Base-by-base conservation (phyloP, 2,888 invertebrate species). In the Andrena hattorfiana region DNA sequence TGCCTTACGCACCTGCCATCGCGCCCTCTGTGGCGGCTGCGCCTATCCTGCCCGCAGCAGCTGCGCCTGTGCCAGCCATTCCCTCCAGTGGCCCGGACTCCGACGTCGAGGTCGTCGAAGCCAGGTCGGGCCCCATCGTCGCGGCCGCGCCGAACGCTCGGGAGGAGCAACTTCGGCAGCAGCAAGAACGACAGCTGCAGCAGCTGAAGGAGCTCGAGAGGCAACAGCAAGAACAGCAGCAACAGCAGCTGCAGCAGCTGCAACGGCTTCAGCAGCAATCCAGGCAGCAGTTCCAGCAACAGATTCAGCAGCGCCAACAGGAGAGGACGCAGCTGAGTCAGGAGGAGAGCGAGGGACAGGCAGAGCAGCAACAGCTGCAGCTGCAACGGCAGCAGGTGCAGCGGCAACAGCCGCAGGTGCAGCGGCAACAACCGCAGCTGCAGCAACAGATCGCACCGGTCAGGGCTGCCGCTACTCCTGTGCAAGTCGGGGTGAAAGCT, bases 261-360 rank as follows among this genome's bases (percentile, higher is more conserved):
- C 83, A 71, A 92, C 95, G 94, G 93, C 95, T 77, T 94, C 95
- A 23, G 94, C 95, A 70, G 94, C 95, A 70, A 94, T 93, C 88
- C 94, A 93, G 70, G 42, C 28, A 72, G 23, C 77, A 80, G 59
- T 30, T 60, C 13, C 84, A 86, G 89, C 94, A 20, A 94, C 94
- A n/a, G 94, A 94, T 26, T 89, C 73, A 76, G 16, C 67, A 60
- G 8, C 68, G 62, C 0, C 77, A 72, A 16, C 79, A 71, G 20
- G 74, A 75, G 62, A 66, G 62, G 60, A 3, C 26, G 1, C 77
- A 81, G 30, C 69, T 48, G 16, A 49, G 49, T 1, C 66, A 74
- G 51, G 72, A 81, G 32, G n/a, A 62, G 20, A 75, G 66, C 60
- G 20, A 28, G 32, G 42, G 20, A 6, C 77, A 56, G 20, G 75